A percentile compares a stretch with the other conserved stretches of the same genome.
Conservation (phyloP, 2,888 invertebrate species). For the Iselma pallidipennis region DNA sequence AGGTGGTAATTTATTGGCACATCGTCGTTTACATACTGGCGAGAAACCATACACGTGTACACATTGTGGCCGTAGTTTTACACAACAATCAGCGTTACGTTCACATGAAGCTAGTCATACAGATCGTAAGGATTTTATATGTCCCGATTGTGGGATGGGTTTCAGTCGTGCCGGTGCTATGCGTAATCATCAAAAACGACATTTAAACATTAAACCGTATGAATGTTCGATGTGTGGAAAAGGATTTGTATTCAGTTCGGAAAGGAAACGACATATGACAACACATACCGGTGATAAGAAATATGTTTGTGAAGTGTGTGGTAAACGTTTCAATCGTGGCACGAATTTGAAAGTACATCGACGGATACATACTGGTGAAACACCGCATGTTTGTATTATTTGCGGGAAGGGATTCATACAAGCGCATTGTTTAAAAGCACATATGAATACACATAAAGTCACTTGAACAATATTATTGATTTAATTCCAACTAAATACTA, state of each 20-base stretch:
- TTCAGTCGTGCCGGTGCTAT: slow-evolving; percentile 33
- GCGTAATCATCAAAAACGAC: slow-evolving; percentile 33
- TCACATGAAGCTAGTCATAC: slow-evolving; percentile 38
- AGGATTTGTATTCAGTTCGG: slow-evolving; percentile 34
- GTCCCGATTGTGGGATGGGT: slow-evolving; percentile 35
- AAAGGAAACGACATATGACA: slow-evolving; percentile 37
- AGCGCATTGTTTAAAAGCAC: slow-evolving; percentile 59
- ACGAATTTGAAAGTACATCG: slow-evolving; percentile 60
- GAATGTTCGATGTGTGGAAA: slow-evolving; percentile 34
- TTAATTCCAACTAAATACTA: neutral
- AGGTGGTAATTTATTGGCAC: slow-evolving; percentile 31
- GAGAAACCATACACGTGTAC: slow-evolving; percentile 36
- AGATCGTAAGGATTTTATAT: slow-evolving; percentile 29
- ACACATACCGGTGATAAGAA: slow-evolving; percentile 38
- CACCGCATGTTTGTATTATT: slow-evolving; percentile 59
- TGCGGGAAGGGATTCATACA: slow-evolving; percentile 62
- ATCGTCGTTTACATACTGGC: slow-evolving; percentile 37
- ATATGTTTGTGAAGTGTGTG: slow-evolving; percentile 56
- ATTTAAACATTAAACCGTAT: slow-evolving; percentile 27
- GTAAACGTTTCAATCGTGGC: slow-evolving; percentile 59
- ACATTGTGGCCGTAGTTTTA: slow-evolving; percentile 35
- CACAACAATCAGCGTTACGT: slow-evolving; percentile 34
- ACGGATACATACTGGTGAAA: slow-evolving; percentile 61
- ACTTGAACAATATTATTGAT: neutral
- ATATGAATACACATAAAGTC: slow-evolving; percentile 55